Percentiles rank a stretch among this genome's conserved stretches.
phyloP scores from a whole-genome alignment of 1,140 invertebrate genomes.

The Harlomillsia oculata region DNA sequence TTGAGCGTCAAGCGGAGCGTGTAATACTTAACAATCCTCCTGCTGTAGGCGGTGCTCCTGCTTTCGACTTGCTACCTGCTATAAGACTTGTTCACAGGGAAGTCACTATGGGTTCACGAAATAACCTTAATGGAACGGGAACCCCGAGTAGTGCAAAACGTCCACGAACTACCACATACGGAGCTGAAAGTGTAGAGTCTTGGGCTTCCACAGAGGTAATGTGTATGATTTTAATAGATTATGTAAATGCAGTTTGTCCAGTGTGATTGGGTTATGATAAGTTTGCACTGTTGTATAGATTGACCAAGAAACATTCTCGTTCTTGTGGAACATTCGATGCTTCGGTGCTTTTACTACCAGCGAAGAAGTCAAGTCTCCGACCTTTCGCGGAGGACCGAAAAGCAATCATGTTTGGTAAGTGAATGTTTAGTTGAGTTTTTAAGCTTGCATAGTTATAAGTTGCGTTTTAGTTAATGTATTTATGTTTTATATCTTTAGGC shows the following conservation, averaged over 20 bases:
- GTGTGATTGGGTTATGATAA: background rate
- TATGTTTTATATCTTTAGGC: too few species aligned
- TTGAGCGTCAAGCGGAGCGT: background rate
- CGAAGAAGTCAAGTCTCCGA: constrained; percentile 34
- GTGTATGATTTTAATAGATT: background rate
- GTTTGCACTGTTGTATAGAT: constrained; percentile 12
- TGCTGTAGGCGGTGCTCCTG: background rate
- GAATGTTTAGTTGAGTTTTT: background rate
- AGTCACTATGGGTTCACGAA: too few species aligned
- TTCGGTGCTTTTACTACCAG: constrained; percentile 20
- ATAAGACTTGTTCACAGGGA: background rate
- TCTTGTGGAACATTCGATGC: constrained; percentile 30
- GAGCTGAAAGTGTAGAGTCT: constrained; percentile 31
- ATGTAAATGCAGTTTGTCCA: background rate
- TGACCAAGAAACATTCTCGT: constrained; percentile 34
- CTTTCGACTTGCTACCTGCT: background rate
- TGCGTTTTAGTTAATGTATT: too few species aligned
- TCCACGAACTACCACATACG: constrained; percentile 20
- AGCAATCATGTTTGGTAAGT: constrained; percentile 31
- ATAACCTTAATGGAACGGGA: background rate
- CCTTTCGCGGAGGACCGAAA: constrained; percentile 30
- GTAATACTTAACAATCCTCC: background rate
- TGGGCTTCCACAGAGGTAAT: constrained; percentile 33
- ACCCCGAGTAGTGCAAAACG: constrained; percentile 7
- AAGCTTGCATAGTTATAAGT: too few species aligned